A percentile compares a stretch with the other conserved stretches of the same genome.
Evolutionary conservation across 2,888 invertebrate species (phyloP).

Genomic region (Esperia sulphurella): DNA sequence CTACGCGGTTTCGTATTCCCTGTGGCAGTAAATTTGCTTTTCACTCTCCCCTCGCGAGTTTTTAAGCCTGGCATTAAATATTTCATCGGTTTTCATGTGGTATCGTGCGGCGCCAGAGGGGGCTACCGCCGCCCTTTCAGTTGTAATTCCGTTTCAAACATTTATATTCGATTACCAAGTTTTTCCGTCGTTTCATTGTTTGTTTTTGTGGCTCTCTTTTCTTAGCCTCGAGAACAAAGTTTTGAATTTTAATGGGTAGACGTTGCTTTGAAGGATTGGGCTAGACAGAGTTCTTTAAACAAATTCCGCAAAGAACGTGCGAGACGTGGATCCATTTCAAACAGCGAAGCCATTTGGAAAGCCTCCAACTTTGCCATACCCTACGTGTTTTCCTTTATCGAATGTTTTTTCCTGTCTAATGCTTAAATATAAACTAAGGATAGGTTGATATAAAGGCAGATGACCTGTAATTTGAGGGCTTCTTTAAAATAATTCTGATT

Average conservation of each 20-base stretch:
- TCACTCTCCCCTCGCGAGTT: conserved; percentile 49
- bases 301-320: not conserved
- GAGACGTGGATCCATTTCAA: not conserved
- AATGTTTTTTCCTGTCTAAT: too few species aligned
- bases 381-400: too few species aligned
- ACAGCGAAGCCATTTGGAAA: conserved; percentile 1
- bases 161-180: conserved; percentile 48
- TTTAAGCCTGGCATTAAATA: conserved; percentile 67
- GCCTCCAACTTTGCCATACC: conserved; percentile 7
- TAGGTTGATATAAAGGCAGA: too few species aligned
- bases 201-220: conserved; percentile 11
- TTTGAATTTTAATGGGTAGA: not conserved
- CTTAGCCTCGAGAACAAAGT: conserved; percentile 1
- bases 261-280: too few species aligned
- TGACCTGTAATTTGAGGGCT: too few species aligned
- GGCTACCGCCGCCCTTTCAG: conserved; percentile 45
- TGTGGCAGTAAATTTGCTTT: conserved; percentile 59
- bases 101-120: conserved; percentile 69
- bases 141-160: conserved; percentile 43
- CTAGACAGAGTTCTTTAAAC: not conserved
- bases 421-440: too few species aligned
- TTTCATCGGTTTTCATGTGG: conserved; percentile 70
- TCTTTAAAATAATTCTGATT: too few species aligned
- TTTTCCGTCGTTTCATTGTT: conserved; percentile 29
- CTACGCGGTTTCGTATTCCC: conserved; percentile 23